These are phyloP conservation scores for Butastur rufipennis DNA, from an alignment of 2,113 vertebrate genomes.

Conservation along the genomic window DNA sequence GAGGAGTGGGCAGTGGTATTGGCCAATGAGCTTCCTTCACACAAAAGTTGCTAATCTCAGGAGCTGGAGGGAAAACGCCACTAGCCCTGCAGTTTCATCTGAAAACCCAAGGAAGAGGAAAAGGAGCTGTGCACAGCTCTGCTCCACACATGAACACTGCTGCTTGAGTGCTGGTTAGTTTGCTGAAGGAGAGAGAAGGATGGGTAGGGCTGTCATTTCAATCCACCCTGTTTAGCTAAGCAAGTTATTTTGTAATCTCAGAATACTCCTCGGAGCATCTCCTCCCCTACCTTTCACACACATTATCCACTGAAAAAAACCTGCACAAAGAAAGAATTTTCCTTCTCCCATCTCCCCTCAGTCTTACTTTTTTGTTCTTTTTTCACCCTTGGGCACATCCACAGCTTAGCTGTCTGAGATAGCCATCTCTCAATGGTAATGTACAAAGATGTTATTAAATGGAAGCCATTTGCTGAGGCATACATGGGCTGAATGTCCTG, in stretches of 20 bases:
- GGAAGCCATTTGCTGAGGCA: background rate
- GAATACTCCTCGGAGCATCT: background rate
- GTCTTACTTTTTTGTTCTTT: background rate
- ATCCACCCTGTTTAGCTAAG: background rate
- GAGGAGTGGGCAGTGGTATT: background rate
- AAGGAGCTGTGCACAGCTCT: background rate
- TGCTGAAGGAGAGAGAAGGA: background rate
- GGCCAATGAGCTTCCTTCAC: background rate
- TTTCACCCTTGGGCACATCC: background rate
- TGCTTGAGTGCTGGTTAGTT: accelerated
- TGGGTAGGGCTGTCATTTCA: background rate
- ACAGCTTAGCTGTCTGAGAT: background rate
- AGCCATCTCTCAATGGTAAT: background rate
- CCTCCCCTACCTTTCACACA: background rate
- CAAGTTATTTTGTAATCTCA: background rate
- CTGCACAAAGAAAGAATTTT: background rate
- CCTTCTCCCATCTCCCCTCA: background rate
- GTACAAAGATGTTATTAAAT: background rate
- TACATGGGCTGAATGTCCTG: background rate
- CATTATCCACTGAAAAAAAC: background rate
- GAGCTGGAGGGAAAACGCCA: background rate
- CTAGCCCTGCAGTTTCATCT: background rate
- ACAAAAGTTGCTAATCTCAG: background rate
- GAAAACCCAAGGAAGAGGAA: background rate
- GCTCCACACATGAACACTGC: background rate